phyloP scores from a whole-genome alignment of 2,888 invertebrate genomes.

The Tenthredo scrophulariae region DNA sequence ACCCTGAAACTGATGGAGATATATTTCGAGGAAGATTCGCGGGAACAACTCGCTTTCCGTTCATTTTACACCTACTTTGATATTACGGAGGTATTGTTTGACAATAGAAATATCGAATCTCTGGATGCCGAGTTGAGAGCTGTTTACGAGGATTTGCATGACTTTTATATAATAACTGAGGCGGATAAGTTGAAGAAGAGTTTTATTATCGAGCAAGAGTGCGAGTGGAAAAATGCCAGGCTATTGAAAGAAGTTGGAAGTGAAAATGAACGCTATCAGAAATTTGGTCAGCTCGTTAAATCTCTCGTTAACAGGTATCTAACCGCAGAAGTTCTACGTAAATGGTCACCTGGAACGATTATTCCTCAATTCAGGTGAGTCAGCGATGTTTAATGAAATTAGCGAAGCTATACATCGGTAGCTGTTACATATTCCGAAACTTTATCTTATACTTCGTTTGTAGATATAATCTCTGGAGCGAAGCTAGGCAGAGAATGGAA shows the following conservation, averaged over 20 bases:
- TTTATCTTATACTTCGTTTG: neutral
- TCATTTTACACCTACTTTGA: conserved; percentile 40
- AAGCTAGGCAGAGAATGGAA: conserved; percentile 30
- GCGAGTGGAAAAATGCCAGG: conserved; percentile 39
- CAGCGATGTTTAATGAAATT: neutral
- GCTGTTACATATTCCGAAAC: neutral
- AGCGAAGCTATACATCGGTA: neutral
- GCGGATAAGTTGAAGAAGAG: conserved; percentile 26
- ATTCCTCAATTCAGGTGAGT: conserved; percentile 31
- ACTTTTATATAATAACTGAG: conserved; percentile 34
- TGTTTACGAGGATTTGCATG: conserved; percentile 33
- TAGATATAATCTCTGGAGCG: conserved; percentile 39
- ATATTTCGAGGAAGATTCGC: neutral
- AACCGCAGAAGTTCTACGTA: conserved; percentile 12
- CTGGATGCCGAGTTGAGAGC: conserved; percentile 39
- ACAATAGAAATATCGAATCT: conserved; percentile 42
- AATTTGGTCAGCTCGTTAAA: conserved; percentile 37
- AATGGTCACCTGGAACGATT: conserved; percentile 26
- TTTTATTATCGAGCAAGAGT: conserved; percentile 44
- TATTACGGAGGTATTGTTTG: neutral
- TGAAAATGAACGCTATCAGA: conserved; percentile 23
- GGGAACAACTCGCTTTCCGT: conserved; percentile 39
- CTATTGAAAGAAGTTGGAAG: conserved; percentile 14
- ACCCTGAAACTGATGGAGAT: neutral
- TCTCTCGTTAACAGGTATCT: conserved; percentile 23